Base-by-base conservation (phyloP, 2,113 vertebrate species). In the Peucedramus taeniatus region DNA sequence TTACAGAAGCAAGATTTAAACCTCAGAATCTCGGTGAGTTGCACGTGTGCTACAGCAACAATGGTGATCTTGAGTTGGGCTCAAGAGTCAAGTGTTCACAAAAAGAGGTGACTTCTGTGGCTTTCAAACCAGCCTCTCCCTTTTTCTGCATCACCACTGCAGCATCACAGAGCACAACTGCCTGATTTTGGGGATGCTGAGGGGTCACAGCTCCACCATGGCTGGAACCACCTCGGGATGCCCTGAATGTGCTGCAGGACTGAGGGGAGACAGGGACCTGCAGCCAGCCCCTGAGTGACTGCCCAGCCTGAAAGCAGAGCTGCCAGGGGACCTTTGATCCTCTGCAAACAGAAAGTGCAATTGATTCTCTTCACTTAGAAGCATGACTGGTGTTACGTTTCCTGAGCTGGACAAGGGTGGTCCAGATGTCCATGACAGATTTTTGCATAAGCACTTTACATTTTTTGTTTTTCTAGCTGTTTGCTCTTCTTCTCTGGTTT, bases 381-480 rank as follows among this genome's bases (percentile, higher is more conserved):
- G 64, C 78, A 64, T 61, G 71, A 61, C 87, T 93, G 85, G 71
- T 88, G 30, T 85, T 89, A 59, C 28, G 79, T 96, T 96, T 94
- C 81, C 83, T 78, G 89, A 94, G 71, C 86, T 91, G 75, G 95
- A 90, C 81, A 91, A 76, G 85, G 91, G 96, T 92, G 95, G 83
- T 92, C 91, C 96, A 94, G 94, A 96, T 80, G 87, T 92, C 95
- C 80, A 42, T 71, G 77, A 71, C 94, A 68, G 72, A 90, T 79
- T 94, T 93, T 92, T 63, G 75, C 86, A 89, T 70, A 83, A 93
- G 83, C 63, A 79, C 86, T 91, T 93, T 71, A 93, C 65, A 50
- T 94, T 96, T 89, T 87, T 79, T 93, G 77, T 83, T 94, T 91
- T 90, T 89, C 71, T 97, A 86, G 76, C 89, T 96, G 93, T 93